Conservation (phyloP, 2,888 invertebrate species). For the Herminia tarsipennalis region DNA sequence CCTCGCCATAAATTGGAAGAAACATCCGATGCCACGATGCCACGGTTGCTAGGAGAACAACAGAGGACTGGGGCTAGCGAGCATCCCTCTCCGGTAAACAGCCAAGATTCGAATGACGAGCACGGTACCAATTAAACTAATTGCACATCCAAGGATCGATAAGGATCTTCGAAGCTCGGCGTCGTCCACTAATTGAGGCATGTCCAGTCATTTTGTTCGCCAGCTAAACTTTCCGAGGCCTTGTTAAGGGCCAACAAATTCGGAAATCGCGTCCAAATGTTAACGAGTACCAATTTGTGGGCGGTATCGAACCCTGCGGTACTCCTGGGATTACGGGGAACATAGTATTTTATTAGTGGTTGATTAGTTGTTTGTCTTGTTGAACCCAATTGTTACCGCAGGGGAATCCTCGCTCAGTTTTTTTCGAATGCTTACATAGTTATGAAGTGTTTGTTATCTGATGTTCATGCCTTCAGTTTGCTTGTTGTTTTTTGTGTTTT, state of each 20-base stretch:
- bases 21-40: no score
- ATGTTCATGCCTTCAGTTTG: no score
- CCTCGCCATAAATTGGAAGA: no score
- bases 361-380: slow-evolving; percentile 70
- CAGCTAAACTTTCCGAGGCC: slow-evolving; percentile 68
- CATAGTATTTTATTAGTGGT: slow-evolving; percentile 64
- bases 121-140: slow-evolving; percentile 36
- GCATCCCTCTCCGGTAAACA: slow-evolving; percentile 3
- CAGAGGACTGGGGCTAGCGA: no score
- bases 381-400: slow-evolving; percentile 31
- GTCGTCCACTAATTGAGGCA: slow-evolving; percentile 73
- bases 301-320: slow-evolving; percentile 55
- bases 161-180: slow-evolving; percentile 50
- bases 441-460: slow-evolving; percentile 14
- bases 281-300: slow-evolving; percentile 81
- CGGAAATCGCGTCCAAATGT: slow-evolving; percentile 79
- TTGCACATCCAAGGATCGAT: slow-evolving; percentile 49
- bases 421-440: slow-evolving; percentile 23
- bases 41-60: background rate
- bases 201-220: slow-evolving; percentile 74
- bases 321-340: slow-evolving; percentile 55
- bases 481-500: no score
- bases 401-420: slow-evolving; percentile 27
- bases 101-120: slow-evolving; percentile 17
- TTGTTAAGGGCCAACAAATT: slow-evolving; percentile 78